Evolutionary conservation across 37 sponge, comb jelly and placozoan species (phyloP).

Genomic region (Ianthella basta): DNA sequence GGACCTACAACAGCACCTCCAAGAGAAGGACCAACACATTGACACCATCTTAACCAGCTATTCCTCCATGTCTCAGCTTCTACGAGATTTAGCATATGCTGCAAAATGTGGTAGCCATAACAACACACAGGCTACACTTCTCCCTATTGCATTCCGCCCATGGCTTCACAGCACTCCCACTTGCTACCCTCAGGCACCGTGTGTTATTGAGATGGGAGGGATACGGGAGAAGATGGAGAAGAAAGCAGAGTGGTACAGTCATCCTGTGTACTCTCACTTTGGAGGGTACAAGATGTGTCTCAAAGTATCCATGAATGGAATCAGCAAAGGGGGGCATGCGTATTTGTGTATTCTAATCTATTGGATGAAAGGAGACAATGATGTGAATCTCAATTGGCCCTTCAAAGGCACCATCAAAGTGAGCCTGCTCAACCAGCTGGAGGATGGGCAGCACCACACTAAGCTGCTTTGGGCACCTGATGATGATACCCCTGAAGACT

Average conservation of each 20-base stretch:
- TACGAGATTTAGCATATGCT: too few species aligned
- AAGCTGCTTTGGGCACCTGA: background rate
- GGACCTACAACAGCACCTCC: too few species aligned
- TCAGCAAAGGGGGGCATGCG: background rate
- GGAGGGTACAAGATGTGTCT: conserved; percentile 4
- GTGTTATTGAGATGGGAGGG: background rate
- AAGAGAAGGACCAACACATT: too few species aligned
- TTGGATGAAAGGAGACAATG: background rate
- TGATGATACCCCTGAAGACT: background rate
- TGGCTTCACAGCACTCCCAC: background rate
- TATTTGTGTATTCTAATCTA: background rate
- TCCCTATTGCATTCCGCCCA: background rate
- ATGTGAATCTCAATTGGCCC: background rate
- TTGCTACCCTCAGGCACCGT: background rate
- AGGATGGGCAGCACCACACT: background rate
- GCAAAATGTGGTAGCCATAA: too few species aligned
- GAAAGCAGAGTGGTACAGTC: background rate
- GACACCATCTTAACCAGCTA: too few species aligned
- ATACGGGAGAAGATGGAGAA: background rate
- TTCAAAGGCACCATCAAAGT: conserved; percentile 5
- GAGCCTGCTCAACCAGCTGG: conserved; percentile 6
- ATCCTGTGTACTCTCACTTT: background rate
- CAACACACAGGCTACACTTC: too few species aligned
- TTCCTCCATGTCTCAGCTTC: too few species aligned
- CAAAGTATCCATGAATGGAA: background rate